Percentiles rank a stretch among this genome's conserved stretches.
Evolutionary conservation across 2,797 vertebrate species (phyloP).

Genomic region (Darevskia nairensis): DNA sequence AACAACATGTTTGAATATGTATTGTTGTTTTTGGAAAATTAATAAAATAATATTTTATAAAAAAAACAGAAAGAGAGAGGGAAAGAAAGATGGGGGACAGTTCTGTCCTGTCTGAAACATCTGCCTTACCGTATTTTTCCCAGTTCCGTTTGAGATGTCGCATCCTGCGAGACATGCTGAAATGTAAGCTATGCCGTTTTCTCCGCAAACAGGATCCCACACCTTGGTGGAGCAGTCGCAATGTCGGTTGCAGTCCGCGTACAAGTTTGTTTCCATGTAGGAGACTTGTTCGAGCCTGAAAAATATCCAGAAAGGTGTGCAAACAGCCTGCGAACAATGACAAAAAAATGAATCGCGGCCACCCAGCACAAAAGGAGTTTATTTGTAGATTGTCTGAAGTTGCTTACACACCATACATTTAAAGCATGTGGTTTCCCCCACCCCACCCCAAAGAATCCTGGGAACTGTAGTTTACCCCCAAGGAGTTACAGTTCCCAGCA

Average conservation of each 20-base stretch:
- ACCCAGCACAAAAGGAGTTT: not conserved
- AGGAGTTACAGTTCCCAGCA: too few relatives aligned
- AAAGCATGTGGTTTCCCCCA: too few relatives aligned
- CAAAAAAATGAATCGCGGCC: too few relatives aligned
- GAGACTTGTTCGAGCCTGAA: constrained; percentile 79
- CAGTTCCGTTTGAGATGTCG: constrained; percentile 80
- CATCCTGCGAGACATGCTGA: constrained; percentile 94
- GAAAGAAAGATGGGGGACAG: not conserved
- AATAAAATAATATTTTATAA: too few relatives aligned
- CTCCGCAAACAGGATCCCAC: constrained; percentile 94
- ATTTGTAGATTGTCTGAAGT: too few relatives aligned
- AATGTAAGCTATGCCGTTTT: constrained; percentile 86
- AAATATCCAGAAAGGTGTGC: constrained; percentile 32
- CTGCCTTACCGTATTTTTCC: constrained; percentile 83
- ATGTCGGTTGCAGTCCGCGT: constrained; percentile 84
- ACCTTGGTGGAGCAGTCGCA: constrained; percentile 80
- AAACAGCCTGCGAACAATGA: constrained; percentile 4
- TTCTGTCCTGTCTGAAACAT: not conserved
- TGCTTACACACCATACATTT: too few relatives aligned
- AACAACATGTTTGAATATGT: too few relatives aligned
- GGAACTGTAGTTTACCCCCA: too few relatives aligned
- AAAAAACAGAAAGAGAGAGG: too few relatives aligned
- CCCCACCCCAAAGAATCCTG: too few relatives aligned
- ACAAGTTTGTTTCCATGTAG: constrained; percentile 68
- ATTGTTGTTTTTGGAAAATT: too few relatives aligned